Evolutionary conservation across 2,888 invertebrate species (phyloP), one percentile per base, ranked within the genome.

Genomic region (Oligia strigilis): DNA sequence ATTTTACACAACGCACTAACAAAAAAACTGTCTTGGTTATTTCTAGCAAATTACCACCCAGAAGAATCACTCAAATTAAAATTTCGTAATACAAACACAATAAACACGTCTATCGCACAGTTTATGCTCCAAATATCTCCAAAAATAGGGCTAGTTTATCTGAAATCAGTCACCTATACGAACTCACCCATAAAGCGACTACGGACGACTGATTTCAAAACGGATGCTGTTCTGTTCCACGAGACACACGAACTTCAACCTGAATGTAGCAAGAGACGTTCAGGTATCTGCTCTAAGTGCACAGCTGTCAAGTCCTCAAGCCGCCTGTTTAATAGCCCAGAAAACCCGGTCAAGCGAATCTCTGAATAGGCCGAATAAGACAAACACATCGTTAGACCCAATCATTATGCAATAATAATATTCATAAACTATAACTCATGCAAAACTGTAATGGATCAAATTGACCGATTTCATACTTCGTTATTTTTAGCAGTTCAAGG

Each of bases 161-260:
- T 89, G 69, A 85, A 86, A 84, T 87, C 87, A 87, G 88, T 89
- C 89, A 91, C 85, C 81, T 77, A 89, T 87, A 87, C 84, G 83
- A 90, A 94, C 95, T 95, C 93, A 95, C 95, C 94, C 95, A 95
- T 95, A 92, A 90, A 93, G 90, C 87, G 90, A 91, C 87, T 89
- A 92, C 90, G 92, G 92, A 88, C 90, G 92, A 92, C 86, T 92
- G 92, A 90, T 90, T 92, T 84, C 81, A 87, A 87, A 89, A 88
- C 93, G 91, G 94, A 93, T 91, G 92, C 92, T 91, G 92, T 89
- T 86, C 70, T 86, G 80, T 76, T 52, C 87, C 89, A 88, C 91
- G 88, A 90, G 78, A 69, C 92, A 86, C 85, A 89, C 83, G 70
- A 87, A 87, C 89, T 90, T 89, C 89, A 90, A 93, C 91, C 90